A percentile compares a stretch with the other conserved stretches of the same genome.
Conservation (phyloP, 1,140 invertebrate species). For the Ladona fulva region DNA sequence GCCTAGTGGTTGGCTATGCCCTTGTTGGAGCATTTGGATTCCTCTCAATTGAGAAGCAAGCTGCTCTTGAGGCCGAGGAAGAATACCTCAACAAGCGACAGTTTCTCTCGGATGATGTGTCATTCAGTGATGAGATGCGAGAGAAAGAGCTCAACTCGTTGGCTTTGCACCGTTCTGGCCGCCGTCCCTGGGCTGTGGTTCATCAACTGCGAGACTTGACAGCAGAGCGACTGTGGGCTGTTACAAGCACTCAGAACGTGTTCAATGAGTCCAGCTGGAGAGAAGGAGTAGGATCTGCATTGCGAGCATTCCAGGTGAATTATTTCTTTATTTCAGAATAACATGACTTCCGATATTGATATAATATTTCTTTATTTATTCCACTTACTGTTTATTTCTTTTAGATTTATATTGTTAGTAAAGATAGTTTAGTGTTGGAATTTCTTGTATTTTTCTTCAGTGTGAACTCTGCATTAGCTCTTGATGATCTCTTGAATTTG, state of each 20-base stretch:
- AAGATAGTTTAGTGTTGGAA: too few species aligned
- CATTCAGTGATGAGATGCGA: neutral
- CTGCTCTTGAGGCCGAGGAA: conserved; percentile 22
- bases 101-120: neutral
- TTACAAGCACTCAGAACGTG: conserved; percentile 60
- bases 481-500: too few species aligned
- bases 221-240: conserved; percentile 59
- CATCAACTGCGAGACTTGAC: conserved; percentile 39
- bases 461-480: too few species aligned
- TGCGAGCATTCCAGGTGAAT: conserved; percentile 51
- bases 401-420: too few species aligned
- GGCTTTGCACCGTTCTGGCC: neutral
- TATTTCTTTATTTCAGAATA: conserved; percentile 8
- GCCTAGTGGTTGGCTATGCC: conserved; percentile 87
- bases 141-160: neutral
- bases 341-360: too few species aligned
- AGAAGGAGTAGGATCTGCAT: conserved; percentile 49
- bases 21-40: conserved; percentile 91
- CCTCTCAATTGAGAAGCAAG: conserved; percentile 68
- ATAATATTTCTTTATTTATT: too few species aligned
- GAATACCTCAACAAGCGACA: neutral
- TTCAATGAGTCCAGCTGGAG: conserved; percentile 67
- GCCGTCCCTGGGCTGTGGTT: conserved; percentile 21
- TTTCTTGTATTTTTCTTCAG: too few species aligned
- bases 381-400: too few species aligned